Base-by-base conservation (phyloP, 2,797 vertebrate genomes). In the Tinamus major region DNA sequence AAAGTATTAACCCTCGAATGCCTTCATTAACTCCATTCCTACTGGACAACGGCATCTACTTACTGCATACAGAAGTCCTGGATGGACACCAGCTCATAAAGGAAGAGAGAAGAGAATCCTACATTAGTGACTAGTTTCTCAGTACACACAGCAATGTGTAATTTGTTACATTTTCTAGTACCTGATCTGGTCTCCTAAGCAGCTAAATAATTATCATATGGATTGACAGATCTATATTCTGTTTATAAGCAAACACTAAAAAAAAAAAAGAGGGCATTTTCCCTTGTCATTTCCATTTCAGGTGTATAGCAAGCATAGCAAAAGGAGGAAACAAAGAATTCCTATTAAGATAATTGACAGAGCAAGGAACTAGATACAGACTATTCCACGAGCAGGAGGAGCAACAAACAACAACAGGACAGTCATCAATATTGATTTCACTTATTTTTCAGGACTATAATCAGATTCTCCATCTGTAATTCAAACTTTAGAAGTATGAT, bases 401-500 rank as follows among this genome's bases (percentile, higher is more conserved):
- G 67, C 4, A 5, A 55, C 33, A 72, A 84, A 67, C 58, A 79
- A 75, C 0, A 1, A 80, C 51, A 76, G 72, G 88, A 69, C 86
- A 72, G 29, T 46, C 77, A 87, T 48, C 84, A 79, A 62, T 75
- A 90, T 53, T 78, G 90, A 89, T 87, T 87, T 89, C 80, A 87
- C 0, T 0, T 91, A 74, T 79, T 93, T 96, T 90, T 21, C 65
- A 86, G 86, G 31, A 31, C 65, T 24, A 95, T 87, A 96, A 95
- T 96, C 92, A 92, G 96, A 97, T 96, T 95, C 94, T 93, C 95
- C 92, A 89, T 94, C 90, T 90, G 96, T 97, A 97, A 98, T 93
- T 97, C 94, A 95, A 95, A 97, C 97, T 97, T 94, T 94, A 93
- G 85, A 97, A 97, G 96, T 92, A 97, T 94, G 94, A 97, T 97